Base-by-base conservation (phyloP, 1,140 invertebrate species). In the Goniozus legneri region DNA sequence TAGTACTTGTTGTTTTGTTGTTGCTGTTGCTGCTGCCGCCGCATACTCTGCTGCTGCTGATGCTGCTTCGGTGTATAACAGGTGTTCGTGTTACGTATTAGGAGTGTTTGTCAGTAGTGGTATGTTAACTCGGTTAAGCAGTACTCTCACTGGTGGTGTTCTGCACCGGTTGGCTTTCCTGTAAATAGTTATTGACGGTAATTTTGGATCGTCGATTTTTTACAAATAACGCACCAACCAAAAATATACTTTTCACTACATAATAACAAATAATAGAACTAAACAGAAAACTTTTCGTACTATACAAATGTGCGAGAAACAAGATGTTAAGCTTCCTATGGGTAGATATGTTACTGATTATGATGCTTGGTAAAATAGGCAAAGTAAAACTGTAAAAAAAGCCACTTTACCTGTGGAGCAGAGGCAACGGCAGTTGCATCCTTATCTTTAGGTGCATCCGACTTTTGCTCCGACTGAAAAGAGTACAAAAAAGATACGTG, bases 111-210 rank as follows among this genome's bases (percentile, higher is more conserved):
- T 47, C 45, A 41, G 57, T 62, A 49, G 47, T 56, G 51, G 44
- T 47, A n/a, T n/a, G n/a, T n/a, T n/a, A 33, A 33, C 13, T 56
- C 59, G 53, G 55, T 76, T 80, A 80, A 75, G 78, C 76, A 65
- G 74, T 76, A 74, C 79, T 78, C 65, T 82, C 76, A 41, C 78
- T 73, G 54, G 78, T 76, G 56, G 78, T 73, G 52, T 78, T 76
- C 61, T 77, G 73, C 66, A 78, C 77, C 54, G 75, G 71, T 58
- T 80, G 79, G 59, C 67, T 76, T 24, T 80, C 77, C 78, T 80
- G 60, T 2, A 75, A 77, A 36, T 27, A 27, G 10, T n/a, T n/a
- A n/a, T n/a, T n/a, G n/a, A n/a, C n/a, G n/a, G n/a, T n/a, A n/a
- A n/a, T n/a, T n/a, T n/a, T n/a, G n/a, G n/a, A n/a, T n/a, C n/a